phyloP scores from a whole-genome alignment of 2,888 invertebrate species.

The Andrena bicolor region DNA sequence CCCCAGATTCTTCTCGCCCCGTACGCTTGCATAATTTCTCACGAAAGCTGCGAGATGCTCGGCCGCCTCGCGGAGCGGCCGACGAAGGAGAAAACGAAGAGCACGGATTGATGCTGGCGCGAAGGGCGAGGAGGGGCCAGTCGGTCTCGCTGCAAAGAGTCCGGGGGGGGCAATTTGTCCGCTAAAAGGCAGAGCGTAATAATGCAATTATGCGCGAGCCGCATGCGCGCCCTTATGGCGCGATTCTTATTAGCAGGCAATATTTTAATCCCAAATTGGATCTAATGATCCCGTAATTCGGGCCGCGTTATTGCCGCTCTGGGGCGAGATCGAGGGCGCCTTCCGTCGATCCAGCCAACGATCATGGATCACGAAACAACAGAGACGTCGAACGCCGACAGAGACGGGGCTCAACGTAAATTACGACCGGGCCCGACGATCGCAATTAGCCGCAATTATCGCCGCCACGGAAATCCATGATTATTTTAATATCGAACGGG shows the following conservation, averaged over 20 bases:
- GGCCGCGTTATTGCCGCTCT: slow-evolving; percentile 63
- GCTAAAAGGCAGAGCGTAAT: slow-evolving; percentile 76
- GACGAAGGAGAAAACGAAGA: background rate
- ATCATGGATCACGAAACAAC: slow-evolving; percentile 33
- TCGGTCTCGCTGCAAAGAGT: slow-evolving; percentile 43
- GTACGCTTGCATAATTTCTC: slow-evolving; percentile 32
- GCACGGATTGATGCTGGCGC: background rate
- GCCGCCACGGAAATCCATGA: slow-evolving; percentile 31
- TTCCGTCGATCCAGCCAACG: slow-evolving; percentile 40
- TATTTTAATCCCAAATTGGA: slow-evolving; percentile 83
- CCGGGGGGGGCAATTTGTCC: slow-evolving; percentile 72
- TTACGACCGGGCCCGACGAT: slow-evolving; percentile 11
- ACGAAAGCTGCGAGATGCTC: slow-evolving; percentile 11
- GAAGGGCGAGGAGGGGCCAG: slow-evolving; percentile 8
- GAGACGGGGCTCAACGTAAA: slow-evolving; percentile 27
- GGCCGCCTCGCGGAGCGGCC: background rate
- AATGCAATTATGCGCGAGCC: slow-evolving; percentile 80
- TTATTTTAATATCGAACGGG: slow-evolving; percentile 45
- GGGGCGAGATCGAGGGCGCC: slow-evolving; percentile 30
- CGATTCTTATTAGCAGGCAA: slow-evolving; percentile 83
- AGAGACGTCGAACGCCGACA: slow-evolving; percentile 28
- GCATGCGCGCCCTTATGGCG: slow-evolving; percentile 64
- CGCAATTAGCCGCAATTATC: slow-evolving; percentile 45
- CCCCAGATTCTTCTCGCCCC: no score
- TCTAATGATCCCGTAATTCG: slow-evolving; percentile 77